phyloP scores from a whole-genome alignment of 2,113 vertebrate genomes.

The Lycaon pictus region DNA sequence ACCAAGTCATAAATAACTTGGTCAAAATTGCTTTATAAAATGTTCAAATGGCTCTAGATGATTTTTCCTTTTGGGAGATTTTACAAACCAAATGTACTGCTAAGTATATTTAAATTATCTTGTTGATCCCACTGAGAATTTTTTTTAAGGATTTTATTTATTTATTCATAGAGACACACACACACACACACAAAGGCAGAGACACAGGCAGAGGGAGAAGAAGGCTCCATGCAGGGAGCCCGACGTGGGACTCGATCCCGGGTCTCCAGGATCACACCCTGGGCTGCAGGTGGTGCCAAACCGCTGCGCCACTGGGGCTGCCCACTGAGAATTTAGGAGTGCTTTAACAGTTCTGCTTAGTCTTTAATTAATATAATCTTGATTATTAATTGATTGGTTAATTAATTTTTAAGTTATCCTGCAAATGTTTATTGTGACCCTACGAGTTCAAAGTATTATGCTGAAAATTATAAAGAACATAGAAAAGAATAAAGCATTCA shows the following conservation, averaged over 20 bases:
- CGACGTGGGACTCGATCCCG: no score
- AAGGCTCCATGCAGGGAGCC: no score
- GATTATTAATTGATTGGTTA: not conserved
- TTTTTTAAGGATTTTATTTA: not conserved
- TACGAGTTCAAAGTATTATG: not conserved
- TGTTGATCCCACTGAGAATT: not conserved
- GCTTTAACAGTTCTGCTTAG: not conserved
- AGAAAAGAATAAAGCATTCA: not conserved
- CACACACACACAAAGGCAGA: no score
- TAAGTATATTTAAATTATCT: not conserved
- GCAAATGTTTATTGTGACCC: slow-evolving; percentile 5
- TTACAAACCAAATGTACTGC: not conserved
- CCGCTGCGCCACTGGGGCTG: no score
- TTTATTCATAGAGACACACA: no score
- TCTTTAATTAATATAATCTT: slow-evolving; percentile 21
- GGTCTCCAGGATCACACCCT: no score
- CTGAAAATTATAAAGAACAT: not conserved
- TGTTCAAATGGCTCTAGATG: not conserved
- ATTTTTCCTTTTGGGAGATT: slow-evolving; percentile 41
- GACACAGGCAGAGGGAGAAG: no score
- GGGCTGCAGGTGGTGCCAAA: no score
- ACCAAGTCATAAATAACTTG: not conserved
- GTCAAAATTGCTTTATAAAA: slow-evolving; percentile 32
- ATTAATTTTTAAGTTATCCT: slow-evolving; percentile 11
- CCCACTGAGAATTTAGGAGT: not conserved